These are phyloP conservation scores for Enteromius viviparus DNA, from an alignment of 2,797 vertebrate genomes.

Conservation along the genomic window DNA sequence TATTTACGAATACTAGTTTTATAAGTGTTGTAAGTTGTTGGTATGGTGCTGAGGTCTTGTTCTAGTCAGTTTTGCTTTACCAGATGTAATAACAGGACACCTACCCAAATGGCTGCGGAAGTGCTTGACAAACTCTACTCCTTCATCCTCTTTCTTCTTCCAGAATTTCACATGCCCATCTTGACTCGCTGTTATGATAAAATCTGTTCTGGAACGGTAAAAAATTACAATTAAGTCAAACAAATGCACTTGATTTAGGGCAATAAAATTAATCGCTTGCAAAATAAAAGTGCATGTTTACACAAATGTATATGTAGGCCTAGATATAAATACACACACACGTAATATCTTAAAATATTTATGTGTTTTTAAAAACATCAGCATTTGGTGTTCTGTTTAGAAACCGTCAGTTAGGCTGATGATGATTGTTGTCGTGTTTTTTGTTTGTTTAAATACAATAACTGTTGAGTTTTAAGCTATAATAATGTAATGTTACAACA, in stretches of 20 bases:
- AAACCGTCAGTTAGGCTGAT: too few species aligned
- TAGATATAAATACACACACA: too few species aligned
- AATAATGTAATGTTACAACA: too few species aligned
- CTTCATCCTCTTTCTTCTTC: conserved; percentile 95
- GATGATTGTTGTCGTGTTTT: too few species aligned
- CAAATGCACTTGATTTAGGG: background rate
- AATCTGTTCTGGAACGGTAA: conserved; percentile 85
- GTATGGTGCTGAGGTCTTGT: background rate
- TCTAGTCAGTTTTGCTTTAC: background rate
- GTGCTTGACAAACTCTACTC: conserved; percentile 98
- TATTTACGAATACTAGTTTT: background rate
- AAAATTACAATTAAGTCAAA: background rate
- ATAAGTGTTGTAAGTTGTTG: background rate
- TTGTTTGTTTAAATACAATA: too few species aligned
- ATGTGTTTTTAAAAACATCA: too few species aligned
- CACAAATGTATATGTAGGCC: too few species aligned
- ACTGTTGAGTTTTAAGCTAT: too few species aligned
- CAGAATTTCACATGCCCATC: conserved; percentile 98
- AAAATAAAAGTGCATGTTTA: background rate
- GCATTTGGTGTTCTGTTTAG: too few species aligned
- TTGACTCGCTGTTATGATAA: conserved; percentile 95
- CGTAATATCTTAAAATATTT: too few species aligned
- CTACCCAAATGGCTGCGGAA: conserved; percentile 93
- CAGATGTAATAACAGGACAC: conserved; percentile 12
- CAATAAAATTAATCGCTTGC: background rate